phyloP scores from a whole-genome alignment of 2,797 vertebrate genomes.

The Heteromormyrus szaboi region DNA sequence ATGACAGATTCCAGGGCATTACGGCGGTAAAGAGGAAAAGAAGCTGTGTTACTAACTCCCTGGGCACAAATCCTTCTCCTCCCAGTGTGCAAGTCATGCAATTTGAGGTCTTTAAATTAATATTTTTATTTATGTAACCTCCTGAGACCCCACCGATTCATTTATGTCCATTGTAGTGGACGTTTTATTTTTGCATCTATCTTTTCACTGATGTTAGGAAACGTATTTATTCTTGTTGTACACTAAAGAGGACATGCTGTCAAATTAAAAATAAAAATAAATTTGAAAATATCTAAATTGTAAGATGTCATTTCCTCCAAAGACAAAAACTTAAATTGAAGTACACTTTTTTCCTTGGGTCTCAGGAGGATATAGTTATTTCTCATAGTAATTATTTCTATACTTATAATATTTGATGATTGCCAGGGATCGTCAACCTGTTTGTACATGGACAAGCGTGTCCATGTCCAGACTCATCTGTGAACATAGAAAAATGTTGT shows the following conservation, averaged over 20 bases:
- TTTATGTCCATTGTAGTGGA: too few species aligned
- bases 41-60: background rate
- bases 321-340: too few species aligned
- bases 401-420: background rate
- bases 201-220: too few species aligned
- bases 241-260: too few species aligned
- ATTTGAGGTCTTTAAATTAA: background rate
- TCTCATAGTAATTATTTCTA: background rate
- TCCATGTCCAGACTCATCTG: background rate
- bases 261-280: too few species aligned
- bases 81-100: background rate
- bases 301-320: too few species aligned
- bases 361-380: background rate
- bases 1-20: constrained; percentile 7
- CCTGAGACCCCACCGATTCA: too few species aligned
- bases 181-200: too few species aligned
- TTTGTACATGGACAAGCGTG: background rate
- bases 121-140: background rate
- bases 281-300: too few species aligned
- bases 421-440: background rate
- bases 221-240: too few species aligned
- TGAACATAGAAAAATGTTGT: background rate
- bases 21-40: background rate
- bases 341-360: too few species aligned
- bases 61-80: background rate